phyloP scores from a whole-genome alignment of 2,797 vertebrate genomes.

The Melopsittacus undulatus region DNA sequence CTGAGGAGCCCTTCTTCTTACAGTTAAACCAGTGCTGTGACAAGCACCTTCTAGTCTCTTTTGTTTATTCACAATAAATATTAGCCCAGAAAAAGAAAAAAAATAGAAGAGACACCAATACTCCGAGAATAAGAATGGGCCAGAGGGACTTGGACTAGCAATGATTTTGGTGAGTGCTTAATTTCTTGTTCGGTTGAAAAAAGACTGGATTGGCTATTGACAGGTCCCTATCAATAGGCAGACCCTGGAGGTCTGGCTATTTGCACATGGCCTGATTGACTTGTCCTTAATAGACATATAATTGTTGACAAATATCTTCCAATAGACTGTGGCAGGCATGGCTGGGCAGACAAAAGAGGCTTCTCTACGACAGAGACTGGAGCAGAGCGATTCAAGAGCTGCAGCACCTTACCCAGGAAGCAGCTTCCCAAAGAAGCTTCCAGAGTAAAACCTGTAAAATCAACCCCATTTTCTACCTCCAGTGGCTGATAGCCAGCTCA shows the following conservation, averaged over 20 bases:
- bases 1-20: not conserved
- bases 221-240: constrained; percentile 89
- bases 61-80: constrained; percentile 62
- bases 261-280: constrained; percentile 95
- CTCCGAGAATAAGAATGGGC: constrained; percentile 12
- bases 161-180: constrained; percentile 78
- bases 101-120: not conserved
- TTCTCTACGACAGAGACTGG: not conserved
- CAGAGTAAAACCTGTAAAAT: not conserved
- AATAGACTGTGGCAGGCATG: constrained; percentile 86
- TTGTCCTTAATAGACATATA: constrained; percentile 99
- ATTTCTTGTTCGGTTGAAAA: constrained; percentile 84
- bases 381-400: not conserved
- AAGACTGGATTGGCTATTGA: constrained; percentile 91
- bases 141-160: constrained; percentile 62
- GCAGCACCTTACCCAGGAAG: not conserved
- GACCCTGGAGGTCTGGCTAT: constrained; percentile 88
- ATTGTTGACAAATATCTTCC: constrained; percentile 99
- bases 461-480: accelerated
- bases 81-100: constrained; percentile 15
- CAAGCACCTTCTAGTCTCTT: not conserved
- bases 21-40: constrained; percentile 22
- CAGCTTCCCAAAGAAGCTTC: not conserved
- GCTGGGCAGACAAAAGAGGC: constrained; percentile 64
- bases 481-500: not conserved